Percentiles rank a stretch among this genome's conserved stretches.
Evolutionary conservation across 2,113 vertebrate species (phyloP).

Genomic region (Camelus dromedarius): DNA sequence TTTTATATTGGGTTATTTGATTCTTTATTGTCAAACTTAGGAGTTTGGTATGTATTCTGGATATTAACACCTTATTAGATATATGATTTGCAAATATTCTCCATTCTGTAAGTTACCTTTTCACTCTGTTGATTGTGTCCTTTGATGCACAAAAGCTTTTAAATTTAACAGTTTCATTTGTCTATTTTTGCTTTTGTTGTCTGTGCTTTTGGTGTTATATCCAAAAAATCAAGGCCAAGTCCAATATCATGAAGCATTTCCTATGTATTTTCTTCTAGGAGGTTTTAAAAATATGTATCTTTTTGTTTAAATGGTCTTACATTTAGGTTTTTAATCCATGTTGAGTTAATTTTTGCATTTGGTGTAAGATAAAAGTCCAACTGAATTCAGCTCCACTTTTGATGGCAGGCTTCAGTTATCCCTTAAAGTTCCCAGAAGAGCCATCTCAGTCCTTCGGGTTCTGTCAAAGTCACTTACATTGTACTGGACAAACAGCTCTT

Average conservation of each 20-base stretch:
- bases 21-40: neutral
- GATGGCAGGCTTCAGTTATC: neutral
- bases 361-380: neutral
- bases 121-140: neutral
- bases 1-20: neutral
- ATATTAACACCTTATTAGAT: neutral
- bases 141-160: neutral
- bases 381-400: neutral
- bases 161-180: neutral
- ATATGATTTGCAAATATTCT: neutral
- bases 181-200: neutral
- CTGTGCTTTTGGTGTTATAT: neutral
- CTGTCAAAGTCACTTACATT: neutral
- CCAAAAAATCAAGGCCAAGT: neutral
- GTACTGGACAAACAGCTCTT: neutral
- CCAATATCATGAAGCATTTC: neutral
- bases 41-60: neutral
- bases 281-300: neutral
- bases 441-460: neutral
- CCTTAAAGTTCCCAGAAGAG: neutral
- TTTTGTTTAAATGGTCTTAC: neutral
- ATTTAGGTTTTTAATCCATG: neutral
- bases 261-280: neutral
- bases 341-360: neutral
- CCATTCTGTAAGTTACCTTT: neutral